phyloP scores from a whole-genome alignment of 1,140 invertebrate species.

The Nilaparvata lugens region DNA sequence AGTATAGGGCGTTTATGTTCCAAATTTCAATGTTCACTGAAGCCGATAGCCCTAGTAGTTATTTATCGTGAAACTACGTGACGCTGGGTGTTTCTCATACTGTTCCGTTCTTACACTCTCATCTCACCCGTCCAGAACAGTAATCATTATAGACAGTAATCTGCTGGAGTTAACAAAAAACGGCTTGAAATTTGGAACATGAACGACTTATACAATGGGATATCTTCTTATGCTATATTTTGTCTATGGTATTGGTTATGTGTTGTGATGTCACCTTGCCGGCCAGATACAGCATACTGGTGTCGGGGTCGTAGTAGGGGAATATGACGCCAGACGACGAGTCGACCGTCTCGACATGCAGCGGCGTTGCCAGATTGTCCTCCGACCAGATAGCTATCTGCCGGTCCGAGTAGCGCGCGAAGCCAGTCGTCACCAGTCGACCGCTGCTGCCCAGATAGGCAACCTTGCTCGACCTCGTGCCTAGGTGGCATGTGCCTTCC shows the following conservation, averaged over 20 bases:
- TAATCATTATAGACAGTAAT: neutral
- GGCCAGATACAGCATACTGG: slow-evolving; percentile 72
- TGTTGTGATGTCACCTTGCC: slow-evolving; percentile 76
- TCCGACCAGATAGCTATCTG: slow-evolving; percentile 85
- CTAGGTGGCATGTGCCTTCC: slow-evolving; percentile 76
- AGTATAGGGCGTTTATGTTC: too few relatives aligned
- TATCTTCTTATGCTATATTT: too few relatives aligned
- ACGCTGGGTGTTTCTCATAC: too few relatives aligned
- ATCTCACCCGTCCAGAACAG: too few relatives aligned
- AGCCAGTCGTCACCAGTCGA: slow-evolving; percentile 77
- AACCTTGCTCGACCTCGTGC: slow-evolving; percentile 83
- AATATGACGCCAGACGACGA: slow-evolving; percentile 87
- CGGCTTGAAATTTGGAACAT: too few relatives aligned
- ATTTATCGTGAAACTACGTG: too few relatives aligned
- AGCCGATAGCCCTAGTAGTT: too few relatives aligned
- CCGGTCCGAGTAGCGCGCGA: slow-evolving; percentile 80
- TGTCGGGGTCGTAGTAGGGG: slow-evolving; percentile 89
- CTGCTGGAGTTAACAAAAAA: too few relatives aligned
- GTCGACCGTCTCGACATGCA: slow-evolving; percentile 76
- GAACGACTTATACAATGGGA: too few relatives aligned
- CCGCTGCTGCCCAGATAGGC: slow-evolving; percentile 71
- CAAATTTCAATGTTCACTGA: too few relatives aligned
- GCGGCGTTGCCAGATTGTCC: slow-evolving; percentile 62
- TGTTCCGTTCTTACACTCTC: too few relatives aligned
- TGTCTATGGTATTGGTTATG: too few relatives aligned